phyloP scores from a whole-genome alignment of 1,140 invertebrate genomes.

The Cydia strobilella region DNA sequence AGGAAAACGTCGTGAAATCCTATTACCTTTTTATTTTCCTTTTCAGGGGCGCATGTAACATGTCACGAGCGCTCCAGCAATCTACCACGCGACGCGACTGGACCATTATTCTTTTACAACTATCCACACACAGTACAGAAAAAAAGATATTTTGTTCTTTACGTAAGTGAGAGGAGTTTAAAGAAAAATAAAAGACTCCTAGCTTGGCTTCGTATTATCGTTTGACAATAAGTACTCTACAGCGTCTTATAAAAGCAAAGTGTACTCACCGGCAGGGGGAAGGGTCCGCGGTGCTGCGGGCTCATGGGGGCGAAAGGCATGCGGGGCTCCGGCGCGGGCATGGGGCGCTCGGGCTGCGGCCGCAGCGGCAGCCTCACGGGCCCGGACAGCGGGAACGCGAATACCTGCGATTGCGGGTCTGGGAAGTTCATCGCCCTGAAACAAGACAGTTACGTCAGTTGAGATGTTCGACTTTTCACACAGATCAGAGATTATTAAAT shows the following conservation, averaged over 20 bases:
- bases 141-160: background rate
- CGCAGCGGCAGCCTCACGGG: conserved; percentile 66
- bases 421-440: conserved; percentile 62
- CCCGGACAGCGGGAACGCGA: conserved; percentile 70
- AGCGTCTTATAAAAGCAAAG: background rate
- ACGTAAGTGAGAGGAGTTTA: too few species aligned
- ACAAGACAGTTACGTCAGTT: conserved; percentile 37
- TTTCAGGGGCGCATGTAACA: conserved; percentile 23
- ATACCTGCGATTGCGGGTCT: conserved; percentile 71
- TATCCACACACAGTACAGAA: background rate
- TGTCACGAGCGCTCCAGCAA: conserved; percentile 3
- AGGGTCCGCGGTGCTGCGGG: conserved; percentile 51
- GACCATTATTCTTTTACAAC: conserved; percentile 20
- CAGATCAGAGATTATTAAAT: too few species aligned
- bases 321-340: conserved; percentile 41
- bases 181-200: too few species aligned
- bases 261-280: conserved; percentile 66
- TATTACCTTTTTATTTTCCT: conserved; percentile 32
- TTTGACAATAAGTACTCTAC: too few species aligned
- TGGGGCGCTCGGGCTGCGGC: conserved; percentile 55
- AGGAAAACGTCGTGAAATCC: conserved; percentile 30
- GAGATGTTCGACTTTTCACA: background rate
- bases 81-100: background rate
- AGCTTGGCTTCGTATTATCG: too few species aligned
- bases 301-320: conserved; percentile 52